Evolutionary conservation across 2,113 vertebrate genomes (phyloP).

Genomic region (Phylloscopus trochilus): DNA sequence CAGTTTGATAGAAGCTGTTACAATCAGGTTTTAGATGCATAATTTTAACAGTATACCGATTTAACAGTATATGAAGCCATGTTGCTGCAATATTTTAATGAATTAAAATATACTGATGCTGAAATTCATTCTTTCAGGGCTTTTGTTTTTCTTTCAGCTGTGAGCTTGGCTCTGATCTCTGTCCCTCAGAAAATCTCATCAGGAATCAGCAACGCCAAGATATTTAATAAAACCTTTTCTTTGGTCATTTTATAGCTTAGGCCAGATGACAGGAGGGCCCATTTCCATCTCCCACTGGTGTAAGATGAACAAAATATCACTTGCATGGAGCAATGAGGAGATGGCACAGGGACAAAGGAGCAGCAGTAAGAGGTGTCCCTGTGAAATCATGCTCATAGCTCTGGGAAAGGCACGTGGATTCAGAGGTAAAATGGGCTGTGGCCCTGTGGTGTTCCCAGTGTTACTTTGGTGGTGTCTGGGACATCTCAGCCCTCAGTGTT

Average conservation of each 20-base stretch:
- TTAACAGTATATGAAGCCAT: rapidly evolving
- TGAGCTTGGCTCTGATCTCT: not conserved
- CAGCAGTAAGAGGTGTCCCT: not conserved
- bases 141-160: not conserved
- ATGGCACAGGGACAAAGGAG: not conserved
- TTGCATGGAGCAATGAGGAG: not conserved
- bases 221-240: conserved; percentile 20
- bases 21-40: not conserved
- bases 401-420: not conserved
- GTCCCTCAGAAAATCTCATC: not conserved
- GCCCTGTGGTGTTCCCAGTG: not conserved
- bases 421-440: not conserved
- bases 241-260: not conserved
- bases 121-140: not conserved
- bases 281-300: not conserved
- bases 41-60: not conserved
- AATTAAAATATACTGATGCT: not conserved
- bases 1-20: not conserved
- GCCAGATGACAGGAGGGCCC: not conserved
- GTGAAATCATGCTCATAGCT: not conserved
- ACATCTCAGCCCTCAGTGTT: not conserved
- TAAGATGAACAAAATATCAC: not conserved
- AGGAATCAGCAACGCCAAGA: not conserved
- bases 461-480: not conserved
- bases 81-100: not conserved